Base-by-base conservation (phyloP, 1,140 invertebrate genomes). In the Conus ventricosus region DNA sequence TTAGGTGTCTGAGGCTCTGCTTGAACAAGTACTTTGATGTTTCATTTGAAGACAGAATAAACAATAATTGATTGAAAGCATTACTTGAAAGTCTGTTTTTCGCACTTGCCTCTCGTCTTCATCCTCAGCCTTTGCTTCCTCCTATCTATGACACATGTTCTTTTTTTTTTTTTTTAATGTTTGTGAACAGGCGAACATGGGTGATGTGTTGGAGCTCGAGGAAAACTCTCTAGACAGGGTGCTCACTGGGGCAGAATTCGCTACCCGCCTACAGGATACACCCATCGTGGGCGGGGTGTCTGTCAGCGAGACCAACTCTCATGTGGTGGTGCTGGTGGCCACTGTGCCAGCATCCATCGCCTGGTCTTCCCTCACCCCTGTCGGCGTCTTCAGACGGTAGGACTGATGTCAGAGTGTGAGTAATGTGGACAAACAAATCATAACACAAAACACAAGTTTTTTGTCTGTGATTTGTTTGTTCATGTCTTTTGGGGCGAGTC, bases 331-430 rank as follows among this genome's bases (percentile, higher is more conserved):
- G 89, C 96, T 99, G 67, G 97, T 98, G 27, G 97, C 97, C n/a
- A 99, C 98, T 17, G 97, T 98, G 98, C 97, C 89, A 98, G 97
- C 94, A 96, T 98, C 60, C 98, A 99, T 95, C 97, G 97, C 91
- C 95, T 99, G 75, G 96, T 96, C 84, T 97, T 98, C 96, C 96
- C 97, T 88, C 97, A 98, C 96, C 97, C 98, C 67, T 96, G 96
- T 89, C 23, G 95, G 96, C 93, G 95, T 97, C 84, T 96, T 97
- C 87, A 96, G 96, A 95, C 96, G 97, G n/a, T 97, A 60, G 8
- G 57, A 60, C 15, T 60, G 8, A 60, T 11, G 57, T 60, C 15
- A 15, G 15, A 60, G 39, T 39, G 39, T 39, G 39, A 3, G 39
- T 39, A 39, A 39, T 39, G 39, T 39, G 39, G 39, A n/a, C n/a